phyloP scores from a whole-genome alignment of 2,797 vertebrate species.

The Loriculus beryllinus region DNA sequence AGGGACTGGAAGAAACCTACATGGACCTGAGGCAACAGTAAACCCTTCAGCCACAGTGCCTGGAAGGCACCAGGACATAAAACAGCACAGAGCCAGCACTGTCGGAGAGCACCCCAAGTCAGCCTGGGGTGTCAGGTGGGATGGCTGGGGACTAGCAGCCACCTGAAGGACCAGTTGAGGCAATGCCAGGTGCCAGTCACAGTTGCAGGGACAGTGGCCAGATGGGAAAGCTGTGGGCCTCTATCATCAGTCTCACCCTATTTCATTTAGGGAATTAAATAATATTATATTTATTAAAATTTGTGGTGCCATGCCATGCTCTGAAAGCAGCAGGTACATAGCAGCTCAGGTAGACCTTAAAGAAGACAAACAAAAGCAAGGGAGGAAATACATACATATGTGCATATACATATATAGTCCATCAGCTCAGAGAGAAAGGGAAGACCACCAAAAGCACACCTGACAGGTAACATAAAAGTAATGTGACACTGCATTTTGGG shows the following conservation, averaged over 20 bases:
- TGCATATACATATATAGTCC: neutral
- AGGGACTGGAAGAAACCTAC: neutral
- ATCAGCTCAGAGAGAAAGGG: neutral
- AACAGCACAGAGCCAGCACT: neutral
- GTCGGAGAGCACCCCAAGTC: neutral
- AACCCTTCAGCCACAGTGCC: neutral
- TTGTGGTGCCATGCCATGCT: rapidly evolving
- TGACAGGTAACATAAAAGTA: neutral
- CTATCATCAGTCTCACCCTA: neutral
- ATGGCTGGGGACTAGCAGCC: too few relatives aligned
- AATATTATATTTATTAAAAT: neutral
- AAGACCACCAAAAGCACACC: neutral
- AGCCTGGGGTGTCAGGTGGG: neutral
- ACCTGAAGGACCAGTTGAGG: neutral
- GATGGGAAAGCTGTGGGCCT: neutral
- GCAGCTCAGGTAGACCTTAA: neutral
- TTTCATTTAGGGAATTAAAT: neutral
- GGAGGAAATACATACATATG: neutral
- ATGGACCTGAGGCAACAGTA: neutral
- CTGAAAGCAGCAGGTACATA: neutral
- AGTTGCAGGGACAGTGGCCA: neutral
- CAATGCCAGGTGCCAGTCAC: neutral
- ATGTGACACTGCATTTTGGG: rapidly evolving
- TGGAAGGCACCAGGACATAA: neutral
- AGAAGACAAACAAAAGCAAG: neutral